Conservation (phyloP, 2,888 invertebrate genomes). For the Himalopsyche anomala region DNA sequence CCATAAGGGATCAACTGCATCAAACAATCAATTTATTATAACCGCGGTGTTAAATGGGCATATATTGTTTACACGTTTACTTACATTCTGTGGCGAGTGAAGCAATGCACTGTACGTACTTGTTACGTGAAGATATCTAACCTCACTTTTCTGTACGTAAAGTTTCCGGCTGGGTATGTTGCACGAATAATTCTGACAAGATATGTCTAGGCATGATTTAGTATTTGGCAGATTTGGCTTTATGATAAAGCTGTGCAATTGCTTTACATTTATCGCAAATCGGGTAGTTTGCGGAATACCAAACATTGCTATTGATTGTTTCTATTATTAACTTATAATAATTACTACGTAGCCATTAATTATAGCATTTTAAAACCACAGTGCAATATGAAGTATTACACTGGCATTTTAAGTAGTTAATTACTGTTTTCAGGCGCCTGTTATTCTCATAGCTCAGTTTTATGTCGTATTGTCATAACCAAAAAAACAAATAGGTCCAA, state of each 20-base stretch:
- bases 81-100: conserved; percentile 72
- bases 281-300: conserved; percentile 2
- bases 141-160: not conserved
- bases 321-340: not conserved
- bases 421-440: too few relatives aligned
- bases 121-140: conserved; percentile 47
- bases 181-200: not conserved
- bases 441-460: too few relatives aligned
- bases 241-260: not conserved
- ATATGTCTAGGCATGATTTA: not conserved
- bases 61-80: conserved; percentile 61
- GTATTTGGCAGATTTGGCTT: not conserved
- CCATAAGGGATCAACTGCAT: too few relatives aligned
- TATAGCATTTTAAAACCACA: not conserved
- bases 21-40: too few relatives aligned
- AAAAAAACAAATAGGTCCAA: too few relatives aligned
- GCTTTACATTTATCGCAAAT: not conserved
- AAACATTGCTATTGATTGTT: conserved; percentile 2
- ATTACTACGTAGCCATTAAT: not conserved
- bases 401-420: too few relatives aligned
- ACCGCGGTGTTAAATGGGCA: too few relatives aligned
- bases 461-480: too few relatives aligned
- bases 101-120: conserved; percentile 39
- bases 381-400: too few relatives aligned
- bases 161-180: not conserved